Conservation (phyloP, 2,113 vertebrate genomes). For the Climacteris rufus region DNA sequence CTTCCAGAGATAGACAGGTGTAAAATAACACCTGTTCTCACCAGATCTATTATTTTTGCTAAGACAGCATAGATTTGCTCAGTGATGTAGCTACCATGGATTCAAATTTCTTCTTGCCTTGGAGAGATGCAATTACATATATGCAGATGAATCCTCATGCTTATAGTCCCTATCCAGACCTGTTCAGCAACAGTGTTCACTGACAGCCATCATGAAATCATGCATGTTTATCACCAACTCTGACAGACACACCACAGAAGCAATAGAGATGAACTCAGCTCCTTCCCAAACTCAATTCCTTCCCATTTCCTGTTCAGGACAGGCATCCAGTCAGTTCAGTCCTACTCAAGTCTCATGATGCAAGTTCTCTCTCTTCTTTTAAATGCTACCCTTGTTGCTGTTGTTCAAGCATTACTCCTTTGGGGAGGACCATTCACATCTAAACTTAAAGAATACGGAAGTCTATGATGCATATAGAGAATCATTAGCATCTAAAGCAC, state of each 20-base stretch:
- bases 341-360: not conserved
- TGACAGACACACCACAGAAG: not conserved
- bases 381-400: not conserved
- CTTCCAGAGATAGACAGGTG: not conserved
- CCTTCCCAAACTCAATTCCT: not conserved
- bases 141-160: not conserved
- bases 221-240: not conserved
- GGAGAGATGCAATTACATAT: not conserved
- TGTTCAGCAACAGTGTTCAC: not conserved
- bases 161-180: not conserved
- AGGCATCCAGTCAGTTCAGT: not conserved
- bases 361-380: not conserved
- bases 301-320: not conserved
- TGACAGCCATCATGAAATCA: not conserved
- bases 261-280: not conserved
- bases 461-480: not conserved
- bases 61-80: not conserved
- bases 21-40: not conserved
- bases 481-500: not conserved
- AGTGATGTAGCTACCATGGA: not conserved
- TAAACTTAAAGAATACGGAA: not conserved
- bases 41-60: not conserved
- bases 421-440: not conserved
- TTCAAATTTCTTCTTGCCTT: not conserved
- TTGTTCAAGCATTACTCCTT: not conserved